Evolutionary conservation across 2,797 vertebrate genomes (phyloP).

Genomic region (Gouania willdenowi): DNA sequence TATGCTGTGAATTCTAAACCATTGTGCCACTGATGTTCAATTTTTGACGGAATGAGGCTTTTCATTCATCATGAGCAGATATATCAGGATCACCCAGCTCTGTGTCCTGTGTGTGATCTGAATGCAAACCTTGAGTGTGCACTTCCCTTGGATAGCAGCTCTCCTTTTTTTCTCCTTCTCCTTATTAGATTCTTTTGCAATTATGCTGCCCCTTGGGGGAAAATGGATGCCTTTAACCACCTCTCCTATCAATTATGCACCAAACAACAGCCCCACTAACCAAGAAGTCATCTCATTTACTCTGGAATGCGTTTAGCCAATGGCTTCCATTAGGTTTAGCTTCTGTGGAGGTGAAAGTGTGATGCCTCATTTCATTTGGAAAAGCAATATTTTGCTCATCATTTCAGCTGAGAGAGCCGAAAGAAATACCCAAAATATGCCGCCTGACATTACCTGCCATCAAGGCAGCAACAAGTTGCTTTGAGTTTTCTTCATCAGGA

Average conservation of each 20-base stretch:
- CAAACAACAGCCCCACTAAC: conserved; percentile 64
- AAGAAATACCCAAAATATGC: conserved; percentile 2
- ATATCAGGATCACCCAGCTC: conserved; percentile 3
- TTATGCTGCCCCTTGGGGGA: conserved; percentile 47
- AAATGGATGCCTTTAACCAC: conserved; percentile 63
- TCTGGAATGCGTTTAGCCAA: conserved; percentile 59
- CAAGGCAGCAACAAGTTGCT: no score
- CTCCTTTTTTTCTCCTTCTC: conserved; percentile 14
- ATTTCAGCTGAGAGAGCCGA: conserved; percentile 48
- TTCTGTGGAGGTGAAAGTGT: conserved; percentile 58
- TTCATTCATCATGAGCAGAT: conserved; percentile 1
- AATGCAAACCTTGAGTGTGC: conserved; percentile 31
- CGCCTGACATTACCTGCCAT: conserved; percentile 37
- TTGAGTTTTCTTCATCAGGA: conserved; percentile 8
- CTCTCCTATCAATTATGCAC: conserved; percentile 71
- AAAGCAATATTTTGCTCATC: conserved; percentile 61
- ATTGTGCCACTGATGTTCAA: conserved; percentile 2
- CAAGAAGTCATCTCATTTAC: conserved; percentile 72
- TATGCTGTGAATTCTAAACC: conserved; percentile 8
- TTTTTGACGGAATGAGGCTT: not conserved
- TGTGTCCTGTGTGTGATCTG: conserved; percentile 25
- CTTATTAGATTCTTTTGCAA: conserved; percentile 65
- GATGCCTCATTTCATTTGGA: conserved; percentile 72
- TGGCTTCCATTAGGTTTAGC: conserved; percentile 67
- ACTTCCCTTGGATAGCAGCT: conserved; percentile 28